Evolutionary conservation across 2,113 vertebrate species (phyloP), one percentile per base, ranked within the genome.

Genomic region (Limanda limanda): DNA sequence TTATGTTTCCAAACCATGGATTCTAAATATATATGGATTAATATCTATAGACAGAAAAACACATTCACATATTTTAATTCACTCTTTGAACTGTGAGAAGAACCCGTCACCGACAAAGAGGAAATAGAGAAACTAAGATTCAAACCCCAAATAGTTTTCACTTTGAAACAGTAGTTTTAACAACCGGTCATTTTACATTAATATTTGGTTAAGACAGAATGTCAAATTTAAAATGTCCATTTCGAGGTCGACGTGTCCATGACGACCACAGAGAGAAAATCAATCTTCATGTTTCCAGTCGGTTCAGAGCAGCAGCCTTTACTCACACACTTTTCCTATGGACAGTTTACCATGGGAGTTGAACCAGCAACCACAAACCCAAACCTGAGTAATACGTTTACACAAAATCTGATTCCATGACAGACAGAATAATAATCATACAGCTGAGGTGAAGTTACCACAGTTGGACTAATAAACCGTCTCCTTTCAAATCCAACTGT

Each of bases 391-490:
- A 65, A 76, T 35, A 52, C 37, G 51, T 58, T 40, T 20, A 78
- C 51, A 77, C 14, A 74, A 17, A 72, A 74, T 61, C 4, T 8
- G 48, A 83, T 31, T 85, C 68, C 55, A 68, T 81, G 64, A 61
- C 68, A 68, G 40, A 42, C 40, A 61, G 68, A 45, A 70, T 37
- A 27, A 48, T 42, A 71, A 77, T 81, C 67, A 14, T 48, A 45
- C 2, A n/a, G 64, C 20, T 52, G 61, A 81, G 68, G 70, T 51
- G 68, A 78, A 67, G 76, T 74, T 54, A 42, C 78, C 78, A 82
- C 82, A n/a, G 74, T 64, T 70, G 71, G 55, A 82, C 73, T 76
- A 82, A 88, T 82, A 86, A 85, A 88, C 70, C 56, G 8, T 76
- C 65, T 79, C 68, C 6, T 31, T 6, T 31, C 31, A 31, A 31